A percentile compares a stretch with the other conserved stretches of the same genome.
These are phyloP conservation scores for Sarcophaga peregrina DNA, from an alignment of 1,140 invertebrate species.

Conservation along the genomic window DNA sequence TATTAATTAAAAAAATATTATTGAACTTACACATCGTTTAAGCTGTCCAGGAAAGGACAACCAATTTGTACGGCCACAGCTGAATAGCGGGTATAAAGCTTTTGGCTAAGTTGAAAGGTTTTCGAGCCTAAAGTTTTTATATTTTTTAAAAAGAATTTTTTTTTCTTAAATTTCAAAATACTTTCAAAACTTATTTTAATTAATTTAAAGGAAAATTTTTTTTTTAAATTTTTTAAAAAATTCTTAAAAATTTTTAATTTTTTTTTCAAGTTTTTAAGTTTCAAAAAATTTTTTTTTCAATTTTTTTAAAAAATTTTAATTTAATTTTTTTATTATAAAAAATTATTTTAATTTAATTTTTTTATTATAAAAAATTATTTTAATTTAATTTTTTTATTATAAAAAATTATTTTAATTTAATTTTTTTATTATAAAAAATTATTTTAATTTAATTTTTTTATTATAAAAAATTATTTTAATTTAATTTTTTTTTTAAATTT, in stretches of 20 bases:
- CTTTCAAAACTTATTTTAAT: too few species aligned
- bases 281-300: neutral
- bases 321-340: too few species aligned
- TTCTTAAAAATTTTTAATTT: neutral
- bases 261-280: neutral
- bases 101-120: conserved; percentile 79
- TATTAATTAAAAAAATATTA: neutral
- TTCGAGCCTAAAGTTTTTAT: conserved; percentile 58
- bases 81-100: conserved; percentile 78
- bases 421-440: too few species aligned
- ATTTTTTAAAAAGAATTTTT: neutral
- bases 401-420: too few species aligned
- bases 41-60: conserved; percentile 76
- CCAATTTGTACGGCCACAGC: conserved; percentile 79
- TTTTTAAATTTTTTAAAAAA: neutral
- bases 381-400: too few species aligned
- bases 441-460: too few species aligned
- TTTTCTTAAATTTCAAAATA: neutral
- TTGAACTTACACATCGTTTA: conserved; percentile 75
- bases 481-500: too few species aligned
- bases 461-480: too few species aligned
- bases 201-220: neutral
- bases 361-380: too few species aligned
- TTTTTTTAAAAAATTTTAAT: too few species aligned
- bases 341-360: too few species aligned